Conservation (phyloP, 2,797 vertebrate genomes). For the Natrix natrix region DNA sequence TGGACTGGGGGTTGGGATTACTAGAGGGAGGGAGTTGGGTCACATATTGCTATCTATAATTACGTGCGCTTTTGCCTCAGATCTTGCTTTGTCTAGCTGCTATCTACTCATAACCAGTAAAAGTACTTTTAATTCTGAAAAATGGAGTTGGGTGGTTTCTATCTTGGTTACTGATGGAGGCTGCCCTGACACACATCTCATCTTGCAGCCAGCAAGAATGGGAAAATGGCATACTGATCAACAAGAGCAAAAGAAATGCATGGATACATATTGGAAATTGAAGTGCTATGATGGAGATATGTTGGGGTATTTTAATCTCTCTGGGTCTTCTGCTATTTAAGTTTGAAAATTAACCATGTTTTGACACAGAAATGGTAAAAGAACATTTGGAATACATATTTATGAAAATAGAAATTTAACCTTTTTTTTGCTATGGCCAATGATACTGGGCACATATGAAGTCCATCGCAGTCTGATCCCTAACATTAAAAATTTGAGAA, state of each 20-base stretch:
- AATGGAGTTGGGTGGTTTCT: too few species aligned
- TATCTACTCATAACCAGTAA: too few species aligned
- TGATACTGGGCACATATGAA: not conserved
- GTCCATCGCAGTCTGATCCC: not conserved
- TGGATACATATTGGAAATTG: not conserved
- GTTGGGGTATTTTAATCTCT: not conserved
- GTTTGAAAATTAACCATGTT: not conserved
- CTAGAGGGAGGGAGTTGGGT: too few species aligned
- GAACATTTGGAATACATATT: not conserved
- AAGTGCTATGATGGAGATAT: not conserved
- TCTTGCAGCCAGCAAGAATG: not conserved
- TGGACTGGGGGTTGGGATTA: too few species aligned
- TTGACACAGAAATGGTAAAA: not conserved
- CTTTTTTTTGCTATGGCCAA: not conserved
- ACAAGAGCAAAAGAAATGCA: not conserved
- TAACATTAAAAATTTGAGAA: not conserved
- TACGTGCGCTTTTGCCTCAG: too few species aligned
- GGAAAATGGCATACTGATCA: not conserved
- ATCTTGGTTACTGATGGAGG: too few species aligned
- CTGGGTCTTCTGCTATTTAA: not conserved
- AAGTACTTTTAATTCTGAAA: too few species aligned
- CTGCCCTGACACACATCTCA: not conserved
- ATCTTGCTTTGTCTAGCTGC: too few species aligned
- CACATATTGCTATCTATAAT: too few species aligned
- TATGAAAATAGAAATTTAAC: not conserved